Evolutionary conservation across 2,797 vertebrate genomes (phyloP).

Genomic region (Pterois miles): DNA sequence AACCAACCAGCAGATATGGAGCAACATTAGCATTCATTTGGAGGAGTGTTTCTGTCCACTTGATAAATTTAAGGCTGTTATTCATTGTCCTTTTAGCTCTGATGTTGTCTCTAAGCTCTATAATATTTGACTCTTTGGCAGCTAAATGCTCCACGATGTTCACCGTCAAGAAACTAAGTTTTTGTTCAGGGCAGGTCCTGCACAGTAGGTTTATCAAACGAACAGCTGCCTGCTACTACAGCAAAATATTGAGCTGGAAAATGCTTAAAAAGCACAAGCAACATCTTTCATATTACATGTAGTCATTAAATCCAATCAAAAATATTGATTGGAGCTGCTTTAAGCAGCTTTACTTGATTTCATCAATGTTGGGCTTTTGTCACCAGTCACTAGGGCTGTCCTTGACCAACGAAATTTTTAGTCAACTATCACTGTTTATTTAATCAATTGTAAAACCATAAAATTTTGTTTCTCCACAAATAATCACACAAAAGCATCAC

Average conservation of each 20-base stretch:
- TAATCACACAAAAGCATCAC: too few species aligned
- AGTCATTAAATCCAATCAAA: not conserved
- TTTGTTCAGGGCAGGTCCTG: not conserved
- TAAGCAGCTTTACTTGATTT: not conserved
- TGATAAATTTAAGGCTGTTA: not conserved
- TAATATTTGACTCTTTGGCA: not conserved
- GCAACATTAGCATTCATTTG: not conserved
- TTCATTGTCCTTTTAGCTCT: not conserved
- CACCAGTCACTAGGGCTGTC: not conserved
- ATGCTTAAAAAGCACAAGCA: not conserved
- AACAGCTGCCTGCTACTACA: not conserved
- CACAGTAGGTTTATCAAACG: not conserved
- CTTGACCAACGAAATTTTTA: too few species aligned
- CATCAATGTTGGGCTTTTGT: not conserved
- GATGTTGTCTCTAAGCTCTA: slow-evolving; percentile 1
- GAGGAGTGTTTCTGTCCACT: not conserved
- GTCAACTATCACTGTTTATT: too few species aligned
- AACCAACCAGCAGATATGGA: not conserved
- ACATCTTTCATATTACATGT: not conserved
- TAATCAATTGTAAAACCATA: too few species aligned
- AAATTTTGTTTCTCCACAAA: too few species aligned
- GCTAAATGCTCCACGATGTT: not conserved
- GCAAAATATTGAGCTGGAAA: not conserved
- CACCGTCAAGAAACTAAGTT: not conserved
- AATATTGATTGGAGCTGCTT: slow-evolving; percentile 9